Evolutionary conservation across 1,140 invertebrate genomes (phyloP).

Genomic region (Drosophila kurseongensis): DNA sequence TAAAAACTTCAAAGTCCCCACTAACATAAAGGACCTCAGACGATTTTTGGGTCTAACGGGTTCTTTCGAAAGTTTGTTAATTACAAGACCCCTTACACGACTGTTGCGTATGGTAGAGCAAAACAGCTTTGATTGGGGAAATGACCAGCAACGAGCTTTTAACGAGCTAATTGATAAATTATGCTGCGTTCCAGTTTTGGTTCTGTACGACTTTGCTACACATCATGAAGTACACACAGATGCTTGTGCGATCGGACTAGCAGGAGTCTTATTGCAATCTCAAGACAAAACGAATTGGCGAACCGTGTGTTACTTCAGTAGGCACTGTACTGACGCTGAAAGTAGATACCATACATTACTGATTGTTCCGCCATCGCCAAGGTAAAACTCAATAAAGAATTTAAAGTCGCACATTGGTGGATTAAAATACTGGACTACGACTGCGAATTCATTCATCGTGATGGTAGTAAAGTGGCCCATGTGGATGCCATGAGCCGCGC

Average conservation of each 20-base stretch:
- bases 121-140: not conserved
- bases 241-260: too few relatives aligned
- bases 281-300: not conserved
- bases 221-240: not conserved
- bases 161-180: not conserved
- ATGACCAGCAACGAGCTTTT: not conserved
- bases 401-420: not conserved
- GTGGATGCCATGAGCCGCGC: not conserved
- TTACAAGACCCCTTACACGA: not conserved
- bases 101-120: not conserved
- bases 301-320: not conserved
- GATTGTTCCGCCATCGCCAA: not conserved
- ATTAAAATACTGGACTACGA: not conserved
- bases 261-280: too few relatives aligned
- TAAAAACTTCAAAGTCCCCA: not conserved
- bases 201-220: not conserved
- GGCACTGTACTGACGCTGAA: not conserved
- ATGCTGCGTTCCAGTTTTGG: not conserved
- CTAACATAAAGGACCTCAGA: not conserved
- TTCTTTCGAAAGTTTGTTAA: conserved; percentile 2
- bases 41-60: not conserved
- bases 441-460: not conserved
- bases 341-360: not conserved
- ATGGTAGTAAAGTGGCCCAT: not conserved
- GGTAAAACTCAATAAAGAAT: not conserved